A percentile compares a stretch with the other conserved stretches of the same genome.
Evolutionary conservation across 2,797 vertebrate species (phyloP).

Genomic region (Pseudochirops corinnae): DNA sequence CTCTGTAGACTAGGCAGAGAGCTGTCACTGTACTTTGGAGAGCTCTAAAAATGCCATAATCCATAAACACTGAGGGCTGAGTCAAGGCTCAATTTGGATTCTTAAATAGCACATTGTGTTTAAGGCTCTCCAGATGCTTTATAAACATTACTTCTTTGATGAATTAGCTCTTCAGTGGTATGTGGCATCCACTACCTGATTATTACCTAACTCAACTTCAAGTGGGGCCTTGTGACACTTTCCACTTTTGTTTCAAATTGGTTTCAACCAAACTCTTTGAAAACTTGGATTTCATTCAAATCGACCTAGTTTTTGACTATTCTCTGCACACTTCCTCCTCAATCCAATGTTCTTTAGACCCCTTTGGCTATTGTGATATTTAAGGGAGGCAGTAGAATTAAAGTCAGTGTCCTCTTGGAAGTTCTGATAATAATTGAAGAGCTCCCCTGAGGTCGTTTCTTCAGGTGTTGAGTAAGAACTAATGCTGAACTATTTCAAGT

Average conservation of each 20-base stretch:
- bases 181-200: constrained; percentile 1
- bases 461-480: not conserved
- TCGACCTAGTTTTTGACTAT: constrained; percentile 10
- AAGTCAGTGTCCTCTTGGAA: constrained; percentile 12
- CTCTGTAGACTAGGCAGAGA: constrained; percentile 42
- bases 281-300: constrained; percentile 42
- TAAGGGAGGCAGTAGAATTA: not conserved
- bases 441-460: not conserved
- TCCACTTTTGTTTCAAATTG: constrained; percentile 42
- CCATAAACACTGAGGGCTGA: constrained; percentile 34
- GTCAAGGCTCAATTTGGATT: constrained; percentile 59
- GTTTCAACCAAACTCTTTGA: constrained; percentile 31
- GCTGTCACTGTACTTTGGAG: constrained; percentile 53
- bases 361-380: constrained; percentile 8
- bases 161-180: constrained; percentile 40
- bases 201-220: not conserved
- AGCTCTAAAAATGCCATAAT: constrained; percentile 25
- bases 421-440: not conserved
- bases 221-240: constrained; percentile 29
- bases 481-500: not conserved
- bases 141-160: constrained; percentile 61
- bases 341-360: not conserved
- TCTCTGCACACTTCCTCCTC: constrained; percentile 37
- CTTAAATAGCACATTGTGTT: constrained; percentile 64
- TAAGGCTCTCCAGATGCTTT: constrained; percentile 55